Evolutionary conservation across 2,888 invertebrate species (phyloP).

Genomic region (Clanis bilineata): DNA sequence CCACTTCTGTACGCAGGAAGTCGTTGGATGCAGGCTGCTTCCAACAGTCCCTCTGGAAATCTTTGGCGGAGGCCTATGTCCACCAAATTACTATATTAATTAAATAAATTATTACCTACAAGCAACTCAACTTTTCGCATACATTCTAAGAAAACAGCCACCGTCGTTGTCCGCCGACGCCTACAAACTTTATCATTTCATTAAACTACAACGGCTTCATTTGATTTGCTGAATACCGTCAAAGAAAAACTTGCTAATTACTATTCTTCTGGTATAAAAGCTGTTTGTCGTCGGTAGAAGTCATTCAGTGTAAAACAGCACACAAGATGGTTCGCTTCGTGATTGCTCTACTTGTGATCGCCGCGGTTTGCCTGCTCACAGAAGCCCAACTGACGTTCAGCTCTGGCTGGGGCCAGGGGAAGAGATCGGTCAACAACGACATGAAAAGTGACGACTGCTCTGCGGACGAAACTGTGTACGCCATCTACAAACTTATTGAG

Average conservation of each 20-base stretch:
- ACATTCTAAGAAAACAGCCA: background rate
- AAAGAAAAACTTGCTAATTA: conserved; percentile 23
- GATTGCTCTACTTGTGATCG: conserved; percentile 37
- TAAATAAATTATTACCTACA: background rate
- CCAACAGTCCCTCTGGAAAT: too few relatives aligned
- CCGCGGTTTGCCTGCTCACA: conserved; percentile 37
- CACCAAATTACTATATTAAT: too few relatives aligned
- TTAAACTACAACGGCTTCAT: conserved; percentile 48
- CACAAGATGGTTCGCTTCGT: conserved; percentile 44
- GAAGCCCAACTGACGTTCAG: conserved; percentile 82
- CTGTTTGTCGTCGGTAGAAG: background rate
- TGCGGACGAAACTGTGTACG: conserved; percentile 77
- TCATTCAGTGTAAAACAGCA: conserved; percentile 21
- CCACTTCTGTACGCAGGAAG: too few relatives aligned
- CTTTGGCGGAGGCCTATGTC: too few relatives aligned
- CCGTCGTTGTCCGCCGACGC: background rate
- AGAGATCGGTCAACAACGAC: conserved; percentile 49
- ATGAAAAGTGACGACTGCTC: conserved; percentile 63
- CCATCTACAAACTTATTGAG: conserved; percentile 83
- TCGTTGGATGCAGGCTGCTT: too few relatives aligned
- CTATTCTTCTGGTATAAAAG: conserved; percentile 16
- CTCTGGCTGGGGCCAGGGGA: conserved; percentile 79
- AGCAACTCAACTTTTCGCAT: background rate
- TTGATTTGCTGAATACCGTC: conserved; percentile 54
- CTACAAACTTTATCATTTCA: conserved; percentile 28